Evolutionary conservation across 2,888 invertebrate genomes (phyloP), one percentile per base, ranked within the genome.

Genomic region (Epinotia demarniana): DNA sequence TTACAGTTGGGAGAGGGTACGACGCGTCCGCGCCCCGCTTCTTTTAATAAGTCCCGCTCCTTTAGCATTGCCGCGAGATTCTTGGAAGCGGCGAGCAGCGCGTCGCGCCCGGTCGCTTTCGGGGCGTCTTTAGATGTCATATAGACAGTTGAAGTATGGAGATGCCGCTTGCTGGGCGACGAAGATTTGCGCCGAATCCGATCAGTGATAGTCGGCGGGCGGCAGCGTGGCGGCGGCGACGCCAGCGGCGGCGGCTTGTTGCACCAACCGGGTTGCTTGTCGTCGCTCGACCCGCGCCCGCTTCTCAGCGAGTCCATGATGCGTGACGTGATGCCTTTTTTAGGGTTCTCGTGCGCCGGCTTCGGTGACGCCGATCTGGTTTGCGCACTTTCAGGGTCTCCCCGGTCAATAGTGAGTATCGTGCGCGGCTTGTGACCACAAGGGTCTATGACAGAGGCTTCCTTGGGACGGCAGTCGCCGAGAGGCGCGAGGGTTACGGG

Each of bases 281-380:
- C 27, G 60, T 49, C 27, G 16, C 27, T 19, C 43, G 60, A 23
- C 16, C 72, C 46, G 49, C 67, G 55, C 23, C 66, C 73, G 55
- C 73, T 46, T 23, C 61, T 43, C 23, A 73, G 18, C n/a, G 73
- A 13, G 12, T 73, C 68, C 55, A 73, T 62, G 13, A 73, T 73
- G 61, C 73, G 73, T 1, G 68, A 62, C n/a, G 67, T 73, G 46
- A 68, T 61, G 0, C 62, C 62, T 62, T 73, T 33, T 19, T 67
- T 72, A 39, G 53, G 53, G 3, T 46, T 33, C 18, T 67, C 33
- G 3, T 61, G 27, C 23, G 23, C 46, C 39, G 73, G 67, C 12
- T 66, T 53, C 12, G 66, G 72, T 3, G 49, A 11, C 18, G 43
- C 23, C 1, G 72, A 58, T 60, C 3, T 8, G 39, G 19, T n/a